Evolutionary conservation across 2,113 vertebrate genomes (phyloP), one percentile per base, ranked within the genome.

Genomic region (Catharus minimus): DNA sequence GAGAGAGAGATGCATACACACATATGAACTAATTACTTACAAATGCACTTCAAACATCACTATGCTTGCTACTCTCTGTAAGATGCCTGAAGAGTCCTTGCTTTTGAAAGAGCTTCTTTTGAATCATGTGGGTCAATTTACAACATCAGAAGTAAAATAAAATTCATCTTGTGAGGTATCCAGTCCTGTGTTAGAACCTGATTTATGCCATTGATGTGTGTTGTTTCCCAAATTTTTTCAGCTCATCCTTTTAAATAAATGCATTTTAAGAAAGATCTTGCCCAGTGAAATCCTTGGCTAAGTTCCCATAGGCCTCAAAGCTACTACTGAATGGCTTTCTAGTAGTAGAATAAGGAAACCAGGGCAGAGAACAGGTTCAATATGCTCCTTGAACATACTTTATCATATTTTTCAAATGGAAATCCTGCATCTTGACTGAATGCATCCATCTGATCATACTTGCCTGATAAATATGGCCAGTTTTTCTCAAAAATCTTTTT

Each of bases 1-100:
- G 10, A 24, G 1, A 26, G 1, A 13, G 11, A 33, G 1, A 21
- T 9, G 14, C 3, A 33, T 4, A 20, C 1, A 24, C 19, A 22
- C 4, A 11, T 15, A 50, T 13, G 23, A 44, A n/a, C 4, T 9
- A 38, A 20, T 53, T n/a, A 30, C 14, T 65, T 78, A n/a, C 5
- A 75, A 58, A 58, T 27, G 7, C 18, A 53, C 10, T 7, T 18
- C 56, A 18, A 83, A 53, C 4, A 49, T 22, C 26, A 32, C 8
- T 27, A 9, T 82, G 15, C 26, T 52, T 66, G 11, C 36, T 68
- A 15, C 2, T 14, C 7, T 67, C 15, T 80, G 13, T 62, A 47
- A 88, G n/a, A 33, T n/a, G 11, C 11, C n/a, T 60, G 39, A 64
- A 52, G 18, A 50, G 17, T 17, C 39, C 21, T 64, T 74, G 36